Percentiles rank a stretch among this genome's conserved stretches.
phyloP scores from a whole-genome alignment of 2,797 vertebrate species.

The Catharus ustulatus region DNA sequence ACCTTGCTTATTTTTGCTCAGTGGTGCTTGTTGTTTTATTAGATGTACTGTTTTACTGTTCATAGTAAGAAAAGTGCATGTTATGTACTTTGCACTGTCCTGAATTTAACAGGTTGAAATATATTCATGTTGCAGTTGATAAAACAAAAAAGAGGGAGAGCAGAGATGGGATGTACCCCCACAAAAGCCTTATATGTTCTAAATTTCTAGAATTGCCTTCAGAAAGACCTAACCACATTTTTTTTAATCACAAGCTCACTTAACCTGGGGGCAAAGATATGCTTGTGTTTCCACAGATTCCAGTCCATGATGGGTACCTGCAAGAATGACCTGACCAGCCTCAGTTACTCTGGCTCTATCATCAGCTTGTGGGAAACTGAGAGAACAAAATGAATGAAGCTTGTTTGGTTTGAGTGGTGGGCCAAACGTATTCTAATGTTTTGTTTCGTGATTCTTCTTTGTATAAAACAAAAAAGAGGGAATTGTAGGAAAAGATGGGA shows the following conservation, averaged over 20 bases:
- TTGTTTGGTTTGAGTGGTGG: not conserved
- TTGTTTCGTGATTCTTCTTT: not conserved
- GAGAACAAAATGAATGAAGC: not conserved
- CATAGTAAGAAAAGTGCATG: not conserved
- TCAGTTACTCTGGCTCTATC: not conserved
- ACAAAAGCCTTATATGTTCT: not conserved
- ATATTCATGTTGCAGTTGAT: not conserved
- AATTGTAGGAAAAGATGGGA: not conserved
- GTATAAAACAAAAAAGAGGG: not conserved
- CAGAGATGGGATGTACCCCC: not conserved
- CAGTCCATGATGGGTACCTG: not conserved
- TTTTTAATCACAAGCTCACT: not conserved
- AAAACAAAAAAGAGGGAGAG: not conserved
- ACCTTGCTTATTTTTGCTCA: not conserved
- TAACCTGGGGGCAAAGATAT: not conserved
- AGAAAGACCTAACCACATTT: not conserved
- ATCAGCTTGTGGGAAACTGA: not conserved
- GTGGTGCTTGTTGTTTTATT: not conserved
- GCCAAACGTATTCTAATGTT: not conserved
- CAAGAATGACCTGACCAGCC: not conserved
- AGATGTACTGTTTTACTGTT: not conserved
- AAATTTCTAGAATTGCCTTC: not conserved
- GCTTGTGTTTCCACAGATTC: not conserved
- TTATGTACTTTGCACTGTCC: no score
- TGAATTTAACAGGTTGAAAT: not conserved